Evolutionary conservation across 2,113 vertebrate genomes (phyloP), one percentile per base, ranked within the genome.

Genomic region (Gymnarchus niloticus): DNA sequence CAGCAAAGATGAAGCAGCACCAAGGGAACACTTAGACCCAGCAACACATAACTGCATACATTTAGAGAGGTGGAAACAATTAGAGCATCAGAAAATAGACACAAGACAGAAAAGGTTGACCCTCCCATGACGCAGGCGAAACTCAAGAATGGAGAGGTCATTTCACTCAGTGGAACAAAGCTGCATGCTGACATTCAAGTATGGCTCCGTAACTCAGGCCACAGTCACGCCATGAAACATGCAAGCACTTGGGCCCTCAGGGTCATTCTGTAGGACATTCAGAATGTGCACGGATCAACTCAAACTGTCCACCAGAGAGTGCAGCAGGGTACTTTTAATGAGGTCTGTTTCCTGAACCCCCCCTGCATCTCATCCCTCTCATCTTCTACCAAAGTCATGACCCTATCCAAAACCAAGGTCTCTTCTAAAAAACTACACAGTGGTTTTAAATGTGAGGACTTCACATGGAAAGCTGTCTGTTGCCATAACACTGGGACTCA

Each of bases 211-310:
- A 86, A 86, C 48, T 54, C 85, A 83, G 80, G 57, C 80, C 57
- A 83, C 23, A 56, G 52, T n/a, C 33, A 49, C 19, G 51, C 80
- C 33, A 83, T 83, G 80, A 86, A 86, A 86, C 85, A 83, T 86
- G 85, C 85, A 83, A 23, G 49, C 17, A n/a, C 28, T 54, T 5
- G 3, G 48, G 9, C 56, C 19, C 33, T 23, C 23, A 21, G 33
- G 49, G 59, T 51, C 59, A 54, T 1, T 4, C n/a, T 54, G 49
- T 1, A 19, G 80, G 25, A 51, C 56, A 28, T 3, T 37, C 28
- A 73, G 65, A 17, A 41, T 12, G 19, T 69, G n/a, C 28, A 5
- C 33, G 6, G 12, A 37, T 37, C 61, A 37, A 41, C 28, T 37
- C 1, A 65, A 33, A 69, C 12, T 37, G 25, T 37, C 37, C 17